A percentile compares a stretch with the other conserved stretches of the same genome.
Evolutionary conservation across 2,113 vertebrate genomes (phyloP).

Genomic region (Tautogolabrus adspersus): DNA sequence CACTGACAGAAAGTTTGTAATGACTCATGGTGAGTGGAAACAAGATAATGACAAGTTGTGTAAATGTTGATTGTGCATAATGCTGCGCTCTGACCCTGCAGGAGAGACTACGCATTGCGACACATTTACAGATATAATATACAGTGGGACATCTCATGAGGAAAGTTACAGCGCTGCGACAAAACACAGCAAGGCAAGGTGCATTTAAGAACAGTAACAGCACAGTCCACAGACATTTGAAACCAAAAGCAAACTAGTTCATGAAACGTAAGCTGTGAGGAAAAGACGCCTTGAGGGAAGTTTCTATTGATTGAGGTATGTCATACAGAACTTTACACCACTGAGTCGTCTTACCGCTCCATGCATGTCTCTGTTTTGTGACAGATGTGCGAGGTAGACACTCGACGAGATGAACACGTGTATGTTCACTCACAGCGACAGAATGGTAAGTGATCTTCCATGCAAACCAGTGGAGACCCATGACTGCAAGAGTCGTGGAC

Average conservation of each 20-base stretch:
- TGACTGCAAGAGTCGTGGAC: background rate
- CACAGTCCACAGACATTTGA: background rate
- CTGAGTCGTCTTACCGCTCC: slow-evolving; percentile 2
- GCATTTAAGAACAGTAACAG: background rate
- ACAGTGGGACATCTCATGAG: background rate
- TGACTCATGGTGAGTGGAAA: slow-evolving; percentile 29
- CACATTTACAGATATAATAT: slow-evolving; percentile 1
- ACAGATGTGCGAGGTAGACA: slow-evolving; percentile 20
- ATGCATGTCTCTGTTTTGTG: slow-evolving; percentile 22
- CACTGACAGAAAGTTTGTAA: slow-evolving; percentile 7
- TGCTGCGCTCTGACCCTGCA: slow-evolving; percentile 31
- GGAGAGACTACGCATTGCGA: background rate
- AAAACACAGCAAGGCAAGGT: background rate
- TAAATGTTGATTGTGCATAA: slow-evolving; percentile 47
- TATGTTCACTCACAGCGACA: slow-evolving; percentile 28
- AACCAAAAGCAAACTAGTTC: slow-evolving; percentile 13
- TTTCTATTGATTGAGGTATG: slow-evolving; percentile 14
- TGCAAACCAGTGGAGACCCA: background rate
- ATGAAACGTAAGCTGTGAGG: slow-evolving; percentile 11
- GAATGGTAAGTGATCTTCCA: slow-evolving; percentile 21
- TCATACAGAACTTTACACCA: slow-evolving; percentile 11
- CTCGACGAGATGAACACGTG: slow-evolving; percentile 34
- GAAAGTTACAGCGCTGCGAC: background rate
- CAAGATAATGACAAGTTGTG: slow-evolving; percentile 46
- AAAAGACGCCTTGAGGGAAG: background rate